Conservation (phyloP, 1,140 invertebrate genomes). For the Sweltsa coloradensis region DNA sequence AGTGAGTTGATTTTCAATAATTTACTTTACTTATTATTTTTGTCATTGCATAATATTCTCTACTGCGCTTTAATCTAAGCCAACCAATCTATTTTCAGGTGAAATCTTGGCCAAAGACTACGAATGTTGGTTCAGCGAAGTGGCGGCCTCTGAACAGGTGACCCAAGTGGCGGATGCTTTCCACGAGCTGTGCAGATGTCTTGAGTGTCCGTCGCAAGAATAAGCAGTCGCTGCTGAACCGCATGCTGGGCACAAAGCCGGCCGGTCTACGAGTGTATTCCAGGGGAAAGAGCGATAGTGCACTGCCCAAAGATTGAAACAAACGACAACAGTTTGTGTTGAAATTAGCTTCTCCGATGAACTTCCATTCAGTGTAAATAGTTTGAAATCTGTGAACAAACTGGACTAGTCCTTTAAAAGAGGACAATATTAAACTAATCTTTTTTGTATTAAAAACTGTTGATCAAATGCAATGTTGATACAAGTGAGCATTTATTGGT, state of each 20-base stretch:
- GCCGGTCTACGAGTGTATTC: slow-evolving; percentile 55
- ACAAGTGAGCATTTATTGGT: too few species aligned
- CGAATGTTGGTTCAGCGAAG: slow-evolving; percentile 77
- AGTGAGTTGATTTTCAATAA: too few species aligned
- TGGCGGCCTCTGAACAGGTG: slow-evolving; percentile 67
- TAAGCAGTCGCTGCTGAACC: slow-evolving; percentile 66
- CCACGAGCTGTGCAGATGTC: slow-evolving; percentile 71
- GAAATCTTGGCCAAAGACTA: slow-evolving; percentile 78
- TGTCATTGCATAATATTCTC: too few species aligned
- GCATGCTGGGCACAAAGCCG: slow-evolving; percentile 67
- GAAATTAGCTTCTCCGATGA: too few species aligned
- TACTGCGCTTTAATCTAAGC: not conserved
- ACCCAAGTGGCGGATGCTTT: slow-evolving; percentile 67
- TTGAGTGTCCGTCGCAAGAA: slow-evolving; percentile 60
- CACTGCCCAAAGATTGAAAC: slow-evolving; percentile 54
- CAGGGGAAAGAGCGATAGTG: slow-evolving; percentile 73
- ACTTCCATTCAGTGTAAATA: too few species aligned
- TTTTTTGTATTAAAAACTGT: too few species aligned
- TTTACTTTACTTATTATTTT: too few species aligned
- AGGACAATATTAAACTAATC: too few species aligned
- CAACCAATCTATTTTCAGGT: slow-evolving; percentile 27
- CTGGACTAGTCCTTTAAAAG: too few species aligned
- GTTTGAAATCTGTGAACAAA: too few species aligned
- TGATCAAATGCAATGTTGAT: too few species aligned
- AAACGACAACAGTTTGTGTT: not conserved